Evolutionary conservation across 2,113 vertebrate species (phyloP), one percentile per base, ranked within the genome.

Genomic region (Mustela nigripes): DNA sequence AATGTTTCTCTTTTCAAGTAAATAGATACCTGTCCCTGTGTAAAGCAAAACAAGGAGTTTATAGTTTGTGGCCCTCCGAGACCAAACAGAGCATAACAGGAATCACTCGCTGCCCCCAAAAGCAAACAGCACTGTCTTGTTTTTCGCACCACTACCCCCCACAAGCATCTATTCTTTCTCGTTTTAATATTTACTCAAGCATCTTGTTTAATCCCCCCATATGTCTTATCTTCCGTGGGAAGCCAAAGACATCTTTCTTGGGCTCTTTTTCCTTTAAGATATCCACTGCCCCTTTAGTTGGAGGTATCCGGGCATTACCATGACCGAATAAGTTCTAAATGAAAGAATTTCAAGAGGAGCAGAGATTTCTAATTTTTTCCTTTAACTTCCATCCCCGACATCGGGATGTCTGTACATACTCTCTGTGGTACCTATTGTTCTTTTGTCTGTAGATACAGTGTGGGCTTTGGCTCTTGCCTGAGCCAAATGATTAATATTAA

Each of bases 401-500:
- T 5, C 31, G 33, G 4, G 45, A 45, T 31, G 78, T 63, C 42
- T 48, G 0, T 31, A 60, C 69, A 21, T 31, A 5, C 36, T 73
- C 93, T 22, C n/a, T 50, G 15, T 62, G n/a, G 12, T 24, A 10
- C 3, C 36, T 80, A 7, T 62, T 63, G 12, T 3, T 79, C 60
- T 80, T 80, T n/a, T 42, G 1, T 73, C 39, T 85, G 0, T 28
- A 78, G 89, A 39, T 71, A 31, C 24, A 60, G 19, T 74, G 58
- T 60, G 80, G 48, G 33, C 24, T 71, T 86, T 45, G 45, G 16
- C 16, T 45, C 18, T 86, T 90, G 21, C 69, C 36, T 45, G 36
- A 31, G 5, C 39, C 12, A 97, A 95, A 91, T 78, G 36, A 39
- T 73, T 82, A 76, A 74, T 45, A 74, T 65, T 79, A 42, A 28